A percentile compares a stretch with the other conserved stretches of the same genome.
These are phyloP conservation scores for Whitmania pigra DNA, from an alignment of 1,140 invertebrate species.

Conservation along the genomic window DNA sequence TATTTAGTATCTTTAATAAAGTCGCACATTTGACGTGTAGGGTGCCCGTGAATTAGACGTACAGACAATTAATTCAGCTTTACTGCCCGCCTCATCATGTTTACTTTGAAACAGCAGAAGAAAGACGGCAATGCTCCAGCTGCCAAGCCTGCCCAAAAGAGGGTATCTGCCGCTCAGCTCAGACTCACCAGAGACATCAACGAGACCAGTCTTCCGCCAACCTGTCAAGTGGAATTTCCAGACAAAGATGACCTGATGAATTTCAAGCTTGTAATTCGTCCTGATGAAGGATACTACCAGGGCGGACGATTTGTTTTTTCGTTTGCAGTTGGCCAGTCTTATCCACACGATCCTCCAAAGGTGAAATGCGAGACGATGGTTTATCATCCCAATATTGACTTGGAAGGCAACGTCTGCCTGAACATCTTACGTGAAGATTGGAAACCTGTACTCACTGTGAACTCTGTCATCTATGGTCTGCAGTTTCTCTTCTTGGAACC, in stretches of 20 bases:
- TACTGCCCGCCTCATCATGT: slow-evolving; percentile 64
- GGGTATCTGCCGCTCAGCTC: slow-evolving; percentile 84
- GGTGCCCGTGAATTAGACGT: too few species aligned
- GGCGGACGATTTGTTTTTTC: slow-evolving; percentile 86
- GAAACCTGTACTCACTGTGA: slow-evolving; percentile 95
- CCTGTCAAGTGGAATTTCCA: slow-evolving; percentile 86
- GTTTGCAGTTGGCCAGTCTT: slow-evolving; percentile 90
- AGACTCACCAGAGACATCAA: slow-evolving; percentile 97
- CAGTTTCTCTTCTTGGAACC: slow-evolving; percentile 96
- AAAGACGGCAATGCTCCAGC: slow-evolving; percentile 71
- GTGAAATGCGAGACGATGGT: slow-evolving; percentile 83
- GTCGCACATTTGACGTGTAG: too few species aligned
- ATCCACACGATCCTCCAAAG: slow-evolving; percentile 79
- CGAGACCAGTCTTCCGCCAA: slow-evolving; percentile 91
- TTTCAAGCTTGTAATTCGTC: slow-evolving; percentile 89
- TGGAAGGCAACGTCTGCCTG: slow-evolving; percentile 74
- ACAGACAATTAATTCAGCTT: too few species aligned
- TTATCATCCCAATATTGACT: slow-evolving; percentile 92
- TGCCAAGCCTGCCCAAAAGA: slow-evolving; percentile 58
- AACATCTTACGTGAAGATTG: slow-evolving; percentile 97
- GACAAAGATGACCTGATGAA: slow-evolving; percentile 88
- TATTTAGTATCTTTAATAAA: too few species aligned
- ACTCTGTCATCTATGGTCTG: slow-evolving; percentile 91
- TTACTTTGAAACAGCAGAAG: slow-evolving; percentile 92
- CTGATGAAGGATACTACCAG: slow-evolving; percentile 94